These are phyloP conservation scores for Crocidura indochinensis DNA, from an alignment of 2,797 vertebrate species.

Conservation along the genomic window DNA sequence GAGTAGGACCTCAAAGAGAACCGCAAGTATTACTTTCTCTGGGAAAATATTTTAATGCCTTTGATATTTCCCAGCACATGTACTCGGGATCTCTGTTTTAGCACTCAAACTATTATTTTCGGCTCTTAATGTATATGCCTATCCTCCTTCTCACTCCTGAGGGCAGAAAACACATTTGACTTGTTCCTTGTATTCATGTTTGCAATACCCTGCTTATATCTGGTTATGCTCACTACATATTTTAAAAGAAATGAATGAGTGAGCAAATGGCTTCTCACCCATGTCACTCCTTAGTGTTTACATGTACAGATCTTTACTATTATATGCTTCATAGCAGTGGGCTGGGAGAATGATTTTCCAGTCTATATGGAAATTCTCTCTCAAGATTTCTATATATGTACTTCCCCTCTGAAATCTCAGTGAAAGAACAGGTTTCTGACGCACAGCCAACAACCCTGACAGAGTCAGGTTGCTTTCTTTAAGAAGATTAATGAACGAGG, in stretches of 20 bases:
- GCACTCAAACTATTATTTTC: background rate
- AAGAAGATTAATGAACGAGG: slow-evolving; percentile 86
- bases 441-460: slow-evolving; percentile 71
- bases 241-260: slow-evolving; percentile 32
- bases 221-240: background rate
- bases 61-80: slow-evolving; percentile 9
- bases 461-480: slow-evolving; percentile 80
- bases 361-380: slow-evolving; percentile 1
- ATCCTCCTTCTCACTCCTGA: background rate
- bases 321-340: background rate
- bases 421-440: slow-evolving; percentile 81
- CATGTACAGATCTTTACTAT: background rate
- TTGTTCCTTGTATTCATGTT: background rate
- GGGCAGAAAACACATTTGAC: slow-evolving; percentile 12
- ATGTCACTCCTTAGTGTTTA: slow-evolving; percentile 3
- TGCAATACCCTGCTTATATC: background rate
- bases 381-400: slow-evolving; percentile 31
- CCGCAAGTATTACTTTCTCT: slow-evolving; percentile 3
- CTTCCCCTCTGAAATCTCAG: slow-evolving; percentile 66
- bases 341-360: background rate
- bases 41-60: background rate
- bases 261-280: background rate
- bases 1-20: slow-evolving; percentile 57
- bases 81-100: background rate
- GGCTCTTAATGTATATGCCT: background rate